These are phyloP conservation scores for Hirtodrosophila confusa DNA, from an alignment of 2,888 invertebrate species.

Conservation along the genomic window DNA sequence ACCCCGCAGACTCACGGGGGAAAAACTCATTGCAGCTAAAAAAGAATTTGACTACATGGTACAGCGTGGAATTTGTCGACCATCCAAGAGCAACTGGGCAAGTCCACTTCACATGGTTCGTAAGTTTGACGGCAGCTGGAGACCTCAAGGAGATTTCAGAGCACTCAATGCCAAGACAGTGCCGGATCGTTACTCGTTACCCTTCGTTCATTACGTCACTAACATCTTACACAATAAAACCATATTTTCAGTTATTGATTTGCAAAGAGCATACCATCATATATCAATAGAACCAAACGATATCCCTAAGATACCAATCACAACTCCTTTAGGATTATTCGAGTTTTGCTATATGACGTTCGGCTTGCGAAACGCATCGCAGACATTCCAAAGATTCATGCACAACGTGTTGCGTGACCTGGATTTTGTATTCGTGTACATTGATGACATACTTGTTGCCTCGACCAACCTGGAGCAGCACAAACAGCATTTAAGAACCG, in stretches of 20 bases:
- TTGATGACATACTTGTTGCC: too few relatives aligned
- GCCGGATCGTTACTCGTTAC: background rate
- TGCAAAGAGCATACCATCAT: constrained; percentile 1
- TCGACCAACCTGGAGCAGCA: too few relatives aligned
- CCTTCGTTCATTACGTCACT: too few relatives aligned
- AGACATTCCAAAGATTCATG: background rate
- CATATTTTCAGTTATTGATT: constrained; percentile 1
- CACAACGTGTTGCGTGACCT: too few relatives aligned
- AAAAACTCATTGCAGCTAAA: constrained; percentile 1
- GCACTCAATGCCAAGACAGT: constrained; percentile 2
- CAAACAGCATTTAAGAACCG: too few relatives aligned
- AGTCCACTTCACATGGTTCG: too few relatives aligned
- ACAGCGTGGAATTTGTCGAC: background rate
- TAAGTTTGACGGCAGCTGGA: background rate
- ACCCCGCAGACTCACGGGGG: background rate
- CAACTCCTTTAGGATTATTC: background rate
- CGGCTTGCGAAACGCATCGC: background rate
- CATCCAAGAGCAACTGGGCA: too few relatives aligned
- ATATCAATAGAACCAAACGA: background rate
- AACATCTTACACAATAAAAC: background rate
- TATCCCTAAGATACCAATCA: background rate
- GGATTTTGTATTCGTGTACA: too few relatives aligned
- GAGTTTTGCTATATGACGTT: background rate
- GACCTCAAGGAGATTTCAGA: background rate
- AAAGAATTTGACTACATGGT: constrained; percentile 1